Evolutionary conservation across 2,888 invertebrate genomes (phyloP).

Genomic region (Galerucella calmariensis): DNA sequence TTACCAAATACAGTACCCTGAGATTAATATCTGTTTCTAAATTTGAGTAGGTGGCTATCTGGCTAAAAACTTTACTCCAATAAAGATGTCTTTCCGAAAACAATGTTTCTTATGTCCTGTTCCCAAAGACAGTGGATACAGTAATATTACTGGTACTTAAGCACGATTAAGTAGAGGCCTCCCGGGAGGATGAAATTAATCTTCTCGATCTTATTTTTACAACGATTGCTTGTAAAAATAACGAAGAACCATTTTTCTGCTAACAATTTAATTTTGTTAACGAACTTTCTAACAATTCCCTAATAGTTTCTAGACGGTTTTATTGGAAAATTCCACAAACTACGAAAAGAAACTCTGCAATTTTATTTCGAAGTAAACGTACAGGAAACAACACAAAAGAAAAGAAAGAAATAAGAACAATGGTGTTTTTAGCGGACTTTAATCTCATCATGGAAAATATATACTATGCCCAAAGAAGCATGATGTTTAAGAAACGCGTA

Average conservation of each 20-base stretch:
- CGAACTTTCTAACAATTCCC: constrained; percentile 5
- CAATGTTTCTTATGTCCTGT: too few species aligned
- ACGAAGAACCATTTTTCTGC: not conserved
- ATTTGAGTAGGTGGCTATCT: too few species aligned
- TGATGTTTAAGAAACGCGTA: constrained; percentile 44
- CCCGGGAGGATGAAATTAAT: too few species aligned
- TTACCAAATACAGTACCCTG: too few species aligned
- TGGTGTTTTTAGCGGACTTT: constrained; percentile 17
- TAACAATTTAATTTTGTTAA: constrained; percentile 9
- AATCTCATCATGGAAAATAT: constrained; percentile 35
- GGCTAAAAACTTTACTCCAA: too few species aligned
- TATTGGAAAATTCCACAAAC: constrained; percentile 13
- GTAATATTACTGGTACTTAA: too few species aligned
- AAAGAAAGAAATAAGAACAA: constrained; percentile 8
- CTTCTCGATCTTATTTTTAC: too few species aligned
- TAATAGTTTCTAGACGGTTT: constrained; percentile 9
- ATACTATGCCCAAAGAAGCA: constrained; percentile 33
- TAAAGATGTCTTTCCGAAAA: too few species aligned
- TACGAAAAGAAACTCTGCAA: constrained; percentile 5
- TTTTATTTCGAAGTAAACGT: constrained; percentile 1
- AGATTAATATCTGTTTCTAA: too few species aligned
- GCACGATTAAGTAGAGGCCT: too few species aligned
- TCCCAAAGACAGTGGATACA: too few species aligned
- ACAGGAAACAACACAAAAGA: constrained; percentile 7
- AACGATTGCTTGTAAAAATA: too few species aligned